Conservation (phyloP, 1,140 invertebrate genomes). For the Thrips palmi region DNA sequence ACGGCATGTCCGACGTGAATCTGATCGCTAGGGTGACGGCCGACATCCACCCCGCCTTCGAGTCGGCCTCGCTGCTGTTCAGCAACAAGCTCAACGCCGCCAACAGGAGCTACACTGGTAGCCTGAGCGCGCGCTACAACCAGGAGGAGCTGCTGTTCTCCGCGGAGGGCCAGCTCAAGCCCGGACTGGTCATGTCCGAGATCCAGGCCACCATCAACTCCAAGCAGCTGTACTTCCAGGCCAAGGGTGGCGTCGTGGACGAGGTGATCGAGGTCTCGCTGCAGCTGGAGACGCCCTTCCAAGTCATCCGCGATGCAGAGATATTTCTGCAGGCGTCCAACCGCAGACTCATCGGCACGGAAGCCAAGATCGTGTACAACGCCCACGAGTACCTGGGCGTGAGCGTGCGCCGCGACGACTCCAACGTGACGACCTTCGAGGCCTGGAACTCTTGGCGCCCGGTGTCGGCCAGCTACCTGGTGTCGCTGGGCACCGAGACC, state of each 20-base stretch:
- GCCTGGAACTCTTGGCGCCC: constrained; percentile 2
- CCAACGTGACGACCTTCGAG: not conserved
- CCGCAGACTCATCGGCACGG: not conserved
- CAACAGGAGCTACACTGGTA: not conserved
- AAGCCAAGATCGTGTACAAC: not conserved
- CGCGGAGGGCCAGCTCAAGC: not conserved
- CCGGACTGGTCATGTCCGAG: not conserved
- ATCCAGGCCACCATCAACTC: too few species aligned
- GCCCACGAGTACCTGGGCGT: not conserved
- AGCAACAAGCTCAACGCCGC: constrained; percentile 1
- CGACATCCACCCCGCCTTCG: not conserved
- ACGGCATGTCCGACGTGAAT: constrained; percentile 2
- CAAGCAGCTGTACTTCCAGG: too few species aligned
- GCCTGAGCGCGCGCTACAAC: constrained; percentile 1
- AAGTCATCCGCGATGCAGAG: constrained; percentile 1
- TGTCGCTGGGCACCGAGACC: not conserved
- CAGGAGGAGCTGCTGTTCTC: constrained; percentile 5
- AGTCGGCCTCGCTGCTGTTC: not conserved
- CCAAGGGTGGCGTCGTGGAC: too few species aligned
- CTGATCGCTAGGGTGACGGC: not conserved
- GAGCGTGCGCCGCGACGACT: too few species aligned
- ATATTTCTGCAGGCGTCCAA: not conserved
- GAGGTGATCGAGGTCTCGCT: too few species aligned
- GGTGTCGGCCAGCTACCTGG: not conserved
- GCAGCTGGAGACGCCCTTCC: not conserved